These are phyloP conservation scores for Podiceps cristatus DNA, from an alignment of 2,113 vertebrate species.

Conservation along the genomic window DNA sequence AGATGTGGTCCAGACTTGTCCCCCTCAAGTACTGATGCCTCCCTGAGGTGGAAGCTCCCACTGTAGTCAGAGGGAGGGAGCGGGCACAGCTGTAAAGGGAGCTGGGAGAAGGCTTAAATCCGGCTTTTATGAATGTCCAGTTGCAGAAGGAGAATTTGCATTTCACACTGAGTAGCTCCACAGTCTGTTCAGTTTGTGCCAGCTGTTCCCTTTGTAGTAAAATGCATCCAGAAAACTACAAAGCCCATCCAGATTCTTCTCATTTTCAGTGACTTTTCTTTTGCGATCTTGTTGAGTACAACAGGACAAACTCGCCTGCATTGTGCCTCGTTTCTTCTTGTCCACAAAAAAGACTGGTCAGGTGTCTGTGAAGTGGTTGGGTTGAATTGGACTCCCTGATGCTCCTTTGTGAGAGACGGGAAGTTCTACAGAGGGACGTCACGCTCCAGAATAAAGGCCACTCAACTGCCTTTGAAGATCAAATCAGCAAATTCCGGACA, in stretches of 20 bases:
- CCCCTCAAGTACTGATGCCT: not conserved
- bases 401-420: not conserved
- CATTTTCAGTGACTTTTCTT: not conserved
- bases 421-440: not conserved
- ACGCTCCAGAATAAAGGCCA: rapidly evolving
- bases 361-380: not conserved
- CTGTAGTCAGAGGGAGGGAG: not conserved
- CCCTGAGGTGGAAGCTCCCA: not conserved
- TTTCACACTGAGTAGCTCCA: not conserved
- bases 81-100: not conserved
- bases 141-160: not conserved
- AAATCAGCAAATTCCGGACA: not conserved
- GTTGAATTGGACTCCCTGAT: not conserved
- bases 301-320: rapidly evolving
- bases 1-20: not conserved
- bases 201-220: slow-evolving; percentile 26
- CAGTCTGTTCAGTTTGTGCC: not conserved
- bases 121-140: not conserved
- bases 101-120: not conserved
- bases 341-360: not conserved
- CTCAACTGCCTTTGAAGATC: not conserved
- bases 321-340: not conserved
- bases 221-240: not conserved
- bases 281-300: not conserved
- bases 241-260: slow-evolving; percentile 1